Percentiles rank a stretch among this genome's conserved stretches.
Conservation (phyloP, 1,140 invertebrate species). For the Orius insidiosus region DNA sequence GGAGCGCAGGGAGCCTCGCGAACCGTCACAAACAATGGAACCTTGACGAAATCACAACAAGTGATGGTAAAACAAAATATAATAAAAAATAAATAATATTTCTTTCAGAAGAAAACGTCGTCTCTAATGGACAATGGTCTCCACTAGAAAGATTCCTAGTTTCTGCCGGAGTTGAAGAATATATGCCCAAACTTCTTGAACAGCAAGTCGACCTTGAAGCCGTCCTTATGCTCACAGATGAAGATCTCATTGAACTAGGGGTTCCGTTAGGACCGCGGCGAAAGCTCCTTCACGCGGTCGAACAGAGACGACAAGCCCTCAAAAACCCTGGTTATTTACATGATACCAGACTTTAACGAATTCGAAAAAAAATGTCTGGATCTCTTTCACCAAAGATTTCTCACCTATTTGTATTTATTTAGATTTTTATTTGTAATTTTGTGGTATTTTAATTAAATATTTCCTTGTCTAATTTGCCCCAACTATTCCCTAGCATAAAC, state of each 20-base stretch:
- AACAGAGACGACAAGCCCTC: constrained; percentile 54
- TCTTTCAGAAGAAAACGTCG: constrained; percentile 40
- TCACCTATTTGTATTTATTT: no score
- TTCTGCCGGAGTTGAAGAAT: constrained; percentile 57
- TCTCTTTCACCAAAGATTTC: no score
- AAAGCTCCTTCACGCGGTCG: constrained; percentile 72
- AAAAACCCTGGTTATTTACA: constrained; percentile 55
- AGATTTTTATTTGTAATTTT: no score
- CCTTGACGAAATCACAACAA: constrained; percentile 16
- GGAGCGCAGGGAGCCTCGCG: constrained; percentile 53
- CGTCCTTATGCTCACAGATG: constrained; percentile 72
- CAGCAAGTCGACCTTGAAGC: constrained; percentile 88
- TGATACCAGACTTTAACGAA: constrained; percentile 49
- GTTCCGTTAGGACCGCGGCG: constrained; percentile 71
- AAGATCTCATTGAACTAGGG: constrained; percentile 61
- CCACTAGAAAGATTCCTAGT: constrained; percentile 59
- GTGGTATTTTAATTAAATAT: no score
- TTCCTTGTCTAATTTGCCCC: no score
- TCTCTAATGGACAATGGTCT: constrained; percentile 30
- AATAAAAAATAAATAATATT: no score
- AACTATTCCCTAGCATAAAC: no score
- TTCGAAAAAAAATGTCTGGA: not conserved
- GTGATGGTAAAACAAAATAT: constrained; percentile 21
- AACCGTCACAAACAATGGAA: constrained; percentile 27
- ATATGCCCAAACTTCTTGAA: constrained; percentile 50